A percentile compares a stretch with the other conserved stretches of the same genome.
Evolutionary conservation across 2,888 invertebrate genomes (phyloP).

Genomic region (Panopea generosa): DNA sequence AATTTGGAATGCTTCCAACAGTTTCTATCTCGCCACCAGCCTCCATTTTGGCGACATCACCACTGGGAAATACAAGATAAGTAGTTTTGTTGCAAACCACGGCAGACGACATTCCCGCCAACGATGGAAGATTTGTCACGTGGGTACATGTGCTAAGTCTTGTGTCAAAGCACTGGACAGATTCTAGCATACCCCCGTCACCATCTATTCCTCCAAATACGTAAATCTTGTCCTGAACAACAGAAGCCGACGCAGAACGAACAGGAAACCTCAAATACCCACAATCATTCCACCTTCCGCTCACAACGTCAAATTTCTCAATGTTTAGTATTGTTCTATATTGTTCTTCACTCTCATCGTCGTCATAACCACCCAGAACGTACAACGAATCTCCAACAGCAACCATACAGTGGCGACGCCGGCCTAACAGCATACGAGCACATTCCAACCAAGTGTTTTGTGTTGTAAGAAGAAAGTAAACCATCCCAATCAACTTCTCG

Average conservation of each 20-base stretch:
- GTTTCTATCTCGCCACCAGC: conserved; percentile 30
- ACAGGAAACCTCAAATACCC: conserved; percentile 61
- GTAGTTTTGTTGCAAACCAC: conserved; percentile 41
- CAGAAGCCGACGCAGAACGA: conserved; percentile 64
- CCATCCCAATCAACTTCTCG: conserved; percentile 52
- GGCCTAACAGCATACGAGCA: conserved; percentile 59
- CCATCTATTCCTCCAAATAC: conserved; percentile 67
- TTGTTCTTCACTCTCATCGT: conserved; percentile 58
- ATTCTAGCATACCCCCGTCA: conserved; percentile 47
- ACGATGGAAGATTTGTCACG: conserved; percentile 52
- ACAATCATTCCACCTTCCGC: conserved; percentile 62
- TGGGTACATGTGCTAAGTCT: conserved; percentile 51
- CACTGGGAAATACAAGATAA: conserved; percentile 63
- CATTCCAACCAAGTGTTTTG: conserved; percentile 63
- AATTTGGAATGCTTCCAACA: no score
- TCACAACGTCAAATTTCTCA: conserved; percentile 60
- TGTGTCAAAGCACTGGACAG: conserved; percentile 69
- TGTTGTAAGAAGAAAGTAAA: conserved; percentile 52
- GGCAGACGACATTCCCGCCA: conserved; percentile 39
- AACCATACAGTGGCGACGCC: conserved; percentile 68
- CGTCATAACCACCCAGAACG: conserved; percentile 69
- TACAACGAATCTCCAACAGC: conserved; percentile 67
- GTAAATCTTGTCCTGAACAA: conserved; percentile 65
- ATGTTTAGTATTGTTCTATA: conserved; percentile 62
- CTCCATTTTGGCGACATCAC: conserved; percentile 53